Conservation (phyloP, 1,140 invertebrate genomes). For the Drosophila persimilis region DNA sequence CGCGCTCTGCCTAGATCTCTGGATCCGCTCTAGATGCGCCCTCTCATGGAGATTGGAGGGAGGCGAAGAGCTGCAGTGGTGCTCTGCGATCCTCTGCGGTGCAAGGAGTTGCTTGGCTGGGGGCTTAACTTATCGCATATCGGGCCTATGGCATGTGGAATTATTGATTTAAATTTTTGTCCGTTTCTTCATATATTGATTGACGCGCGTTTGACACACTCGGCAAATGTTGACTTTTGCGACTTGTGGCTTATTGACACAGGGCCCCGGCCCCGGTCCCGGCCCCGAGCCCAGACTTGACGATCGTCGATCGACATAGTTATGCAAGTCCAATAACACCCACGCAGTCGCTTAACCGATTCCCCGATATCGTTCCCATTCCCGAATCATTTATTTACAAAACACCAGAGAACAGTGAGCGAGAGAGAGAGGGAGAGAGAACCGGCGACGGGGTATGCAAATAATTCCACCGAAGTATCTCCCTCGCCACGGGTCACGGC, state of each 20-base stretch:
- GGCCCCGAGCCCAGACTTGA: not conserved
- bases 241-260: conserved; percentile 52
- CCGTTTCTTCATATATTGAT: conserved; percentile 44
- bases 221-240: conserved; percentile 69
- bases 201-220: conserved; percentile 75
- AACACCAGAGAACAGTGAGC: conserved; percentile 26
- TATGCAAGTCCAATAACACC: conserved; percentile 77
- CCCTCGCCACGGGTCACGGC: conserved; percentile 35
- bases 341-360: conserved; percentile 62
- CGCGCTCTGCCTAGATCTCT: conserved; percentile 3
- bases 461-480: conserved; percentile 52
- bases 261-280: not conserved
- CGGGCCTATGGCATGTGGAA: conserved; percentile 27
- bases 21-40: not conserved
- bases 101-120: not conserved
- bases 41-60: not conserved
- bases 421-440: no score
- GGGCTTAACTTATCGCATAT: conserved; percentile 42
- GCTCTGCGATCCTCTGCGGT: not conserved
- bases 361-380: conserved; percentile 19
- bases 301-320: conserved; percentile 62
- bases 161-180: conserved; percentile 69
- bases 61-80: not conserved
- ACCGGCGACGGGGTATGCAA: conserved; percentile 36
- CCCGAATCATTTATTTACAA: conserved; percentile 50